Percentiles rank a stretch among this genome's conserved stretches.
These are phyloP conservation scores for Argyrosomus regius DNA, from an alignment of 2,797 vertebrate species.

Conservation along the genomic window DNA sequence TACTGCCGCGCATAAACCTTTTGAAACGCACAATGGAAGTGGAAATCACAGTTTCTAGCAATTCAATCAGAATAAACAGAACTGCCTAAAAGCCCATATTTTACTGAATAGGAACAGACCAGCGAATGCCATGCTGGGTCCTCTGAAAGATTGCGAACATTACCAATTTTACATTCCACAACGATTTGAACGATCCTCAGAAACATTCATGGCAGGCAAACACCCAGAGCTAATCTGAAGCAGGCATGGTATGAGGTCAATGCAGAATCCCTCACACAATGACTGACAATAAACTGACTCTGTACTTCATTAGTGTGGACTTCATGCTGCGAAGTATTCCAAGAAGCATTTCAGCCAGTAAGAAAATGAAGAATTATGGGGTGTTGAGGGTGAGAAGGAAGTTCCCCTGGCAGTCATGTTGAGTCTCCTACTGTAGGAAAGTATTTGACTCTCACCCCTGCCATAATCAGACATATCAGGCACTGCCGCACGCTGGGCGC, in stretches of 20 bases:
- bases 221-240: constrained; percentile 40
- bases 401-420: constrained; percentile 52
- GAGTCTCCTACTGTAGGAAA: constrained; percentile 40
- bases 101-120: constrained; percentile 16
- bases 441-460: constrained; percentile 45
- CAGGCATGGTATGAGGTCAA: constrained; percentile 34
- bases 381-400: constrained; percentile 42
- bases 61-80: constrained; percentile 18
- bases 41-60: constrained; percentile 3
- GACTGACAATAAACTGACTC: constrained; percentile 58
- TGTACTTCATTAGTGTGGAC: constrained; percentile 63
- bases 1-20: constrained; percentile 16
- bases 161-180: not conserved
- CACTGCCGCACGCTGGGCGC: constrained; percentile 38
- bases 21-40: constrained; percentile 28
- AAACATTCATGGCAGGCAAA: constrained; percentile 35
- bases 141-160: not conserved
- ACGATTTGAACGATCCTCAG: constrained; percentile 14
- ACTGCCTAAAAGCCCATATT: constrained; percentile 22
- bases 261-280: constrained; percentile 35
- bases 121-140: constrained; percentile 26
- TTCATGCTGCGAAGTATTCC: constrained; percentile 53
- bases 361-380: constrained; percentile 67
- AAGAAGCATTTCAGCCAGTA: constrained; percentile 65
- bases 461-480: constrained; percentile 68